These are phyloP conservation scores for Trissolcus basalis DNA, from an alignment of 1,140 invertebrate genomes.

Conservation along the genomic window DNA sequence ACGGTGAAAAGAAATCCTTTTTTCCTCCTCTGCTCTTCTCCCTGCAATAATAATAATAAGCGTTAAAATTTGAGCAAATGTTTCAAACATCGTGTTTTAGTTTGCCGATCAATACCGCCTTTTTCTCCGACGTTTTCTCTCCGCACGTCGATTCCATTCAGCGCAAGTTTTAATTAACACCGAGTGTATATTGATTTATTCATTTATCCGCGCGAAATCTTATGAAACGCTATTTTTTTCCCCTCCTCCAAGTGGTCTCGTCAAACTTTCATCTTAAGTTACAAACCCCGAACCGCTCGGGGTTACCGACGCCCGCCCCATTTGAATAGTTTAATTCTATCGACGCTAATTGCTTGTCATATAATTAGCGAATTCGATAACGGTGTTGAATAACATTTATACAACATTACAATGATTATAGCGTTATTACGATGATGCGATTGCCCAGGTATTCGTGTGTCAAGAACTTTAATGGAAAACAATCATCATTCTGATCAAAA, in stretches of 20 bases:
- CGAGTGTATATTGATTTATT: too few relatives aligned
- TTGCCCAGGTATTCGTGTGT: slow-evolving; percentile 19
- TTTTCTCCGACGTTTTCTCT: background rate
- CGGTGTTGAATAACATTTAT: slow-evolving; percentile 30
- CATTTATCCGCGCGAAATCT: too few relatives aligned
- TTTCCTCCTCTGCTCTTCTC: slow-evolving; percentile 21
- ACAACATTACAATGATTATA: slow-evolving; percentile 22
- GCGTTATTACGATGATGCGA: slow-evolving; percentile 23
- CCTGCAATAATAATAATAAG: slow-evolving; percentile 21
- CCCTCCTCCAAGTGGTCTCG: too few relatives aligned
- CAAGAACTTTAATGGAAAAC: slow-evolving; percentile 23
- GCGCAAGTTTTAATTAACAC: slow-evolving; percentile 36
- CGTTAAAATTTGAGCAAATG: slow-evolving; percentile 45
- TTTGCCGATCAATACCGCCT: slow-evolving; percentile 32
- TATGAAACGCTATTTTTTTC: too few relatives aligned
- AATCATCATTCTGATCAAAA: slow-evolving; percentile 7
- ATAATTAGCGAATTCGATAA: slow-evolving; percentile 30
- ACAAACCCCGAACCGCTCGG: too few relatives aligned
- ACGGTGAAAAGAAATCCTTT: slow-evolving; percentile 54
- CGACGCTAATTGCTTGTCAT: slow-evolving; percentile 9
- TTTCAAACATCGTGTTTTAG: slow-evolving; percentile 35
- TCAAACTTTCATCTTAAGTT: too few relatives aligned
- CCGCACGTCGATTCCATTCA: too few relatives aligned
- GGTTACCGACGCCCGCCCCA: too few relatives aligned
- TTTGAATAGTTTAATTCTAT: too few relatives aligned